phyloP scores from a whole-genome alignment of 1,140 invertebrate species.

The Drosophila chauvacae region DNA sequence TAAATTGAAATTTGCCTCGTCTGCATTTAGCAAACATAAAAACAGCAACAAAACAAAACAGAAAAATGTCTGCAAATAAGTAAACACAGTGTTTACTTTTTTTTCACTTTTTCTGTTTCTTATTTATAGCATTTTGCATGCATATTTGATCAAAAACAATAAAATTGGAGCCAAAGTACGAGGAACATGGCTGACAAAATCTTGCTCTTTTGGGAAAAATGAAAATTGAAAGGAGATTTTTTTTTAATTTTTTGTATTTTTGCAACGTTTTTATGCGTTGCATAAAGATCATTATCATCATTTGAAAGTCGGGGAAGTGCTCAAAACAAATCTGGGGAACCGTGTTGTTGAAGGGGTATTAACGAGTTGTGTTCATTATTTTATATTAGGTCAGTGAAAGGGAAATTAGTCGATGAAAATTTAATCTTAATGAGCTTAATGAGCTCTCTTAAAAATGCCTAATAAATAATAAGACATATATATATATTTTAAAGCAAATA shows the following conservation, averaged over 20 bases:
- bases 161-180: constrained; percentile 34
- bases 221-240: constrained; percentile 30
- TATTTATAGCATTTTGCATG: constrained; percentile 43
- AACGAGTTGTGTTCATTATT: constrained; percentile 35
- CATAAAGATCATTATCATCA: constrained; percentile 32
- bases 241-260: neutral
- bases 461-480: neutral
- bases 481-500: neutral
- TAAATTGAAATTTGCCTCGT: constrained; percentile 44
- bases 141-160: constrained; percentile 56
- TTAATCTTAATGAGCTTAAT: neutral
- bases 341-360: constrained; percentile 12
- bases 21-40: constrained; percentile 41
- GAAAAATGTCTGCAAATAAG: constrained; percentile 17
- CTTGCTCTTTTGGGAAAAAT: constrained; percentile 40
- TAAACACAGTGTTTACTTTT: constrained; percentile 23
- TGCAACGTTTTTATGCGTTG: constrained; percentile 16
- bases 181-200: constrained; percentile 20
- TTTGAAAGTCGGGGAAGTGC: constrained; percentile 46
- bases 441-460: neutral
- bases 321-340: constrained; percentile 20
- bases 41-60: constrained; percentile 12
- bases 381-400: constrained; percentile 17
- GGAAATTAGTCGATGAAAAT: constrained; percentile 24
- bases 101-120: constrained; percentile 22